Conservation (phyloP, 2,113 vertebrate species). For the Hiodon tergisus region DNA sequence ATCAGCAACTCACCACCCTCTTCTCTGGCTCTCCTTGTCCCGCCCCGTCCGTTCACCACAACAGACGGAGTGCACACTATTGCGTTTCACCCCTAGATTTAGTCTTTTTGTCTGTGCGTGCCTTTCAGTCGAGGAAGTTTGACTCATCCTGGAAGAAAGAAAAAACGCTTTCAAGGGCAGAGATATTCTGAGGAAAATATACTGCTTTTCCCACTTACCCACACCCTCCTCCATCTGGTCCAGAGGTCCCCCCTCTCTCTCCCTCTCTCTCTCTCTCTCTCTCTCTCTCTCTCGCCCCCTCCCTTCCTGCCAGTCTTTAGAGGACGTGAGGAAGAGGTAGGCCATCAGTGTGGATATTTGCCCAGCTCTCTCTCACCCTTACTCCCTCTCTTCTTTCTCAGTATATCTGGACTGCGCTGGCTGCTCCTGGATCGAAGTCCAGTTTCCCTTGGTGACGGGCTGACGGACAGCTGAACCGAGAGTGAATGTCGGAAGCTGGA, state of each 20-base stretch:
- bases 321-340: constrained; percentile 42
- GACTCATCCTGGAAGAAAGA: neutral
- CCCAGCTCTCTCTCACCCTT: constrained; percentile 38
- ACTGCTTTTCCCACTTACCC: constrained; percentile 28
- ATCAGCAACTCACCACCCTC: neutral
- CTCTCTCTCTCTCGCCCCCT: constrained; percentile 29
- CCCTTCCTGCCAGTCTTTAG: constrained; percentile 60
- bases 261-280: constrained; percentile 15
- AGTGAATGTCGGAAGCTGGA: constrained; percentile 13
- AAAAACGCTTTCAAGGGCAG: constrained; percentile 6
- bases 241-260: constrained; percentile 18
- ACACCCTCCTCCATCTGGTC: constrained; percentile 36
- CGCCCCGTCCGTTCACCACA: neutral
- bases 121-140: neutral
- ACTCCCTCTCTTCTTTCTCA: constrained; percentile 19
- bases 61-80: neutral
- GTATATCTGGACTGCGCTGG: constrained; percentile 18
- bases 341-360: constrained; percentile 48
- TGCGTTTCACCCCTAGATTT: neutral
- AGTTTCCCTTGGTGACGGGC: constrained; percentile 35
- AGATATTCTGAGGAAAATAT: constrained; percentile 8
- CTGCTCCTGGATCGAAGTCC: constrained; percentile 20
- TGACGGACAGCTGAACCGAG: constrained; percentile 34
- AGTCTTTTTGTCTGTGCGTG: neutral
- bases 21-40: neutral